These are phyloP conservation scores for Metridium senile DNA, from an alignment of 92 coral and sea anemone species.

Conservation along the genomic window DNA sequence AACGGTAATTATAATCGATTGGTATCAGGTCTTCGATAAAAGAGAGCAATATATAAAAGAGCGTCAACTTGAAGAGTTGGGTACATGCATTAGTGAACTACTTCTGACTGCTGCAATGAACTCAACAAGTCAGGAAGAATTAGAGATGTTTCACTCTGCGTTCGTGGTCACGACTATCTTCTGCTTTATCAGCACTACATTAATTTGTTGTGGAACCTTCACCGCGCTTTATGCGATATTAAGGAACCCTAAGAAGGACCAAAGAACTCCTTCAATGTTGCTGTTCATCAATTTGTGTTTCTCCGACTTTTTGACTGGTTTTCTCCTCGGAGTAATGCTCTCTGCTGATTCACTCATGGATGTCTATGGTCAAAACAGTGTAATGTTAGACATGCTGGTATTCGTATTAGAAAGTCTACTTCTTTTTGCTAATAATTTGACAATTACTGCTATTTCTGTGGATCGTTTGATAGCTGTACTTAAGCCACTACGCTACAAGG, in stretches of 20 bases:
- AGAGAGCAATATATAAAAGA: no score
- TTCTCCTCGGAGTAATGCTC: conserved; percentile 2
- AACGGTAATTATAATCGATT: no score
- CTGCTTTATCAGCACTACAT: conserved; percentile 3
- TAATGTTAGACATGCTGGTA: conserved; percentile 3
- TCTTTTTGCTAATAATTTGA: conserved; percentile 37
- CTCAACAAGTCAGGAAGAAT: not conserved
- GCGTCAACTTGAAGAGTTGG: no score
- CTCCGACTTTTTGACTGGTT: conserved; percentile 24
- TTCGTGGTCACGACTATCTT: conserved; percentile 12
- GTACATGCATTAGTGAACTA: no score
- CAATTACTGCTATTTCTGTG: conserved; percentile 50
- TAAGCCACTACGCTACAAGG: conserved; percentile 32
- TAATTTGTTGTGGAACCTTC: conserved; percentile 7
- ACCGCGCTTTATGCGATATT: conserved; percentile 11
- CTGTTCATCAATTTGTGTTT: conserved; percentile 14
- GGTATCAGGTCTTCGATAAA: no score
- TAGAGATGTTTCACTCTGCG: conserved; percentile 10
- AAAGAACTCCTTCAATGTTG: conserved; percentile 14
- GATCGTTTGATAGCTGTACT: conserved; percentile 50
- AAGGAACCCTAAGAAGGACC: conserved; percentile 9
- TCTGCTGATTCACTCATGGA: conserved; percentile 17
- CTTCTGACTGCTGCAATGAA: not conserved
- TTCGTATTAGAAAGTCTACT: conserved; percentile 21
- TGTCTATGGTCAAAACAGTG: conserved; percentile 25